phyloP scores from a whole-genome alignment of 2,797 vertebrate genomes.

The Parotocinclus haroldoi region DNA sequence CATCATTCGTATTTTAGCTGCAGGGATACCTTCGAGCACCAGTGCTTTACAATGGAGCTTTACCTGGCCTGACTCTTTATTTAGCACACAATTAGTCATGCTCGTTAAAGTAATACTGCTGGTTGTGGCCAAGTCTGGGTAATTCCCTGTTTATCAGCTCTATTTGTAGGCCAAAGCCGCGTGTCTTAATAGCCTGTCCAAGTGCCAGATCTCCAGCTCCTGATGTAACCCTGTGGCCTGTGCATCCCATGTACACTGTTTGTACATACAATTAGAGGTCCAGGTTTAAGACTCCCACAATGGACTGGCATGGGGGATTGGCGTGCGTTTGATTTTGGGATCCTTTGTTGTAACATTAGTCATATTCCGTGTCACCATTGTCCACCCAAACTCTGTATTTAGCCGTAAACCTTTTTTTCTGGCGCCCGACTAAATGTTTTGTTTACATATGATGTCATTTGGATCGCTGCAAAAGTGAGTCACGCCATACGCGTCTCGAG shows the following conservation, averaged over 20 bases:
- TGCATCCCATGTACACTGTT: too few species aligned
- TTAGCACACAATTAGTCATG: background rate
- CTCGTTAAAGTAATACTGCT: constrained; percentile 20
- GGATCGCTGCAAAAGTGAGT: constrained; percentile 9
- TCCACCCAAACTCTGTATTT: background rate
- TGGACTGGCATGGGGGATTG: too few species aligned
- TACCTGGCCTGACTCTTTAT: too few species aligned
- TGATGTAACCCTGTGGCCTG: background rate
- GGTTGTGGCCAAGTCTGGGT: background rate
- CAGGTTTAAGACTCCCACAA: too few species aligned
- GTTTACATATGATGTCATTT: constrained; percentile 41
- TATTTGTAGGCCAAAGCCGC: background rate
- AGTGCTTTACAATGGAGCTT: too few species aligned
- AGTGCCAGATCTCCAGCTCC: background rate
- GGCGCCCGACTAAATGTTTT: constrained; percentile 11
- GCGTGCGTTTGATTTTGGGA: too few species aligned
- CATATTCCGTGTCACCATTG: too few species aligned
- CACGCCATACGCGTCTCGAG: constrained; percentile 29
- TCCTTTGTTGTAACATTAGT: too few species aligned
- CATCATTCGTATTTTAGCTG: too few species aligned
- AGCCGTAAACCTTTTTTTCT: background rate
- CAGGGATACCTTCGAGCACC: too few species aligned
- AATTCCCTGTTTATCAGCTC: constrained; percentile 12
- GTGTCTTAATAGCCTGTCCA: background rate
- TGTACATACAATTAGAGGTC: too few species aligned